phyloP scores from a whole-genome alignment of 2,888 invertebrate genomes.

The Spialia ferax region DNA sequence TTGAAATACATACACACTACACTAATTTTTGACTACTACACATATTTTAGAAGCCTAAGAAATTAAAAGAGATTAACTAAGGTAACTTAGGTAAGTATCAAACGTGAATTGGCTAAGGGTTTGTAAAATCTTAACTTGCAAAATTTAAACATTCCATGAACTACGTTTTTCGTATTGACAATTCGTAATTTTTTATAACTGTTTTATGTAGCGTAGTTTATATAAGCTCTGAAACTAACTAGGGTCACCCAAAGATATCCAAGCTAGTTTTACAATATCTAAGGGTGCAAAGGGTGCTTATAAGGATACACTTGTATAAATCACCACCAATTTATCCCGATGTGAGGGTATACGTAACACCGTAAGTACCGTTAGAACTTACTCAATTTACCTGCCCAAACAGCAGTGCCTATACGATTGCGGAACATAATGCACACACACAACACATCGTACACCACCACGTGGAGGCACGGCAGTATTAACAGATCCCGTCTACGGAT shows the following conservation, averaged over 20 bases:
- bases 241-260: too few species aligned
- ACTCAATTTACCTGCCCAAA: neutral
- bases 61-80: too few species aligned
- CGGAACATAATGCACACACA: conserved; percentile 1
- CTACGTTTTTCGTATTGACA: neutral
- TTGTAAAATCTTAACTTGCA: neutral
- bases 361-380: neutral
- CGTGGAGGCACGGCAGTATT: conserved; percentile 27
- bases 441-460: neutral
- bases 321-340: neutral
- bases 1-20: too few species aligned
- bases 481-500: conserved; percentile 41
- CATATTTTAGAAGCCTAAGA: too few species aligned
- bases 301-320: neutral
- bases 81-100: too few species aligned
- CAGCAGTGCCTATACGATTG: neutral
- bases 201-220: too few species aligned
- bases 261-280: neutral
- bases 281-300: too few species aligned
- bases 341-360: neutral
- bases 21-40: too few species aligned
- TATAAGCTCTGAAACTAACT: too few species aligned
- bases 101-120: too few species aligned
- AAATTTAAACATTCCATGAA: neutral
- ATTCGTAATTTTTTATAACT: too few species aligned